A percentile compares a stretch with the other conserved stretches of the same genome.
Evolutionary conservation across 2,113 vertebrate species (phyloP).

Genomic region (Notechis scutatus): DNA sequence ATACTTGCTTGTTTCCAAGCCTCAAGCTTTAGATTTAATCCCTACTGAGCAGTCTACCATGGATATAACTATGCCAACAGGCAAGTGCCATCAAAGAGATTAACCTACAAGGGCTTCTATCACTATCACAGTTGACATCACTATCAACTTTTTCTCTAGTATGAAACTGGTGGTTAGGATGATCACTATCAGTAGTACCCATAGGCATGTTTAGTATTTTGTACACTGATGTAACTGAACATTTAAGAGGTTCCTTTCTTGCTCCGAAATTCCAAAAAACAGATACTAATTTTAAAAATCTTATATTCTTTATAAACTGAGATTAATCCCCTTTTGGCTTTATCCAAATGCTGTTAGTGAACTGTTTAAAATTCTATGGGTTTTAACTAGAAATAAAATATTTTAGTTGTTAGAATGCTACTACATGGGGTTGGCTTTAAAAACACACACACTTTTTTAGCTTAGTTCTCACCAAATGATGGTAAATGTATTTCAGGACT

Average conservation of each 20-base stretch:
- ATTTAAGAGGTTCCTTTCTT: background rate
- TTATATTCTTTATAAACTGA: background rate
- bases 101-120: background rate
- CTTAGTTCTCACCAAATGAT: background rate
- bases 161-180: background rate
- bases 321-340: background rate
- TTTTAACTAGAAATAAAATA: background rate
- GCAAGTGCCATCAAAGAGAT: background rate
- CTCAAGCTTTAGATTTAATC: conserved; percentile 23
- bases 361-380: background rate
- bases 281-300: background rate
- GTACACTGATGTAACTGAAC: background rate
- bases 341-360: background rate
- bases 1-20: conserved; percentile 15
- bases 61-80: conserved; percentile 2
- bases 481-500: background rate
- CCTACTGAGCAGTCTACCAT: background rate
- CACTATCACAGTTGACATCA: background rate
- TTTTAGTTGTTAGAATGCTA: background rate
- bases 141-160: background rate
- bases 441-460: background rate
- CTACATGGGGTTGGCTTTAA: background rate
- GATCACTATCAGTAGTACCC: background rate
- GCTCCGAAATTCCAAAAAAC: background rate
- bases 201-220: background rate